phyloP scores from a whole-genome alignment of 2,113 vertebrate genomes.

The Oryzias curvinotus region DNA sequence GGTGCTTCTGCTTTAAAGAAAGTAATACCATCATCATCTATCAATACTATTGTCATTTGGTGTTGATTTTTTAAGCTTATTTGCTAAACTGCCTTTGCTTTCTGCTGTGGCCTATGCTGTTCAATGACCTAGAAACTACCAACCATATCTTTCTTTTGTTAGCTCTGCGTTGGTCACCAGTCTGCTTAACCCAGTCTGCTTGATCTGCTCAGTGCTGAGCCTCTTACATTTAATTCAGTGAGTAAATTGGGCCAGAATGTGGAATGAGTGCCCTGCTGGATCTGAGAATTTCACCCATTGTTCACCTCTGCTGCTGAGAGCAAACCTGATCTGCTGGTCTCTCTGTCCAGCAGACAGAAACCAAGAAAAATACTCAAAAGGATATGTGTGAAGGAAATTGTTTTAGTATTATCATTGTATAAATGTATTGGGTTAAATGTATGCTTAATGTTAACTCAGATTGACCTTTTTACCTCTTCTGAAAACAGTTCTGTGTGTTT shows the following conservation, averaged over 20 bases:
- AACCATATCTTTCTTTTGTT: neutral
- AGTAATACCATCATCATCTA: too few species aligned
- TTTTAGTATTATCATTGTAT: too few species aligned
- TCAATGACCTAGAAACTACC: too few species aligned
- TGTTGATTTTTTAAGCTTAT: neutral
- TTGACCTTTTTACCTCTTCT: too few species aligned
- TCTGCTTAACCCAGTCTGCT: constrained; percentile 14
- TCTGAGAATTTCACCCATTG: constrained; percentile 22
- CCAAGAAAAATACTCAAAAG: constrained; percentile 50
- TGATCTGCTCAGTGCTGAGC: constrained; percentile 11
- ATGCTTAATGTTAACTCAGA: too few species aligned
- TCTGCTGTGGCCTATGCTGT: too few species aligned
- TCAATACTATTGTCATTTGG: too few species aligned
- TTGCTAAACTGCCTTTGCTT: neutral
- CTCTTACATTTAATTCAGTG: constrained; percentile 3
- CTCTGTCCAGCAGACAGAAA: constrained; percentile 30
- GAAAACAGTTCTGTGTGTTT: too few species aligned
- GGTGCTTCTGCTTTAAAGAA: too few species aligned
- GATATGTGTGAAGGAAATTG: too few species aligned
- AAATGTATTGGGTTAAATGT: too few species aligned
- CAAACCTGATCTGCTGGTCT: too few species aligned
- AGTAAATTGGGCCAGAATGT: constrained; percentile 20
- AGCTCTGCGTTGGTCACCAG: neutral
- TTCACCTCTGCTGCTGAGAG: constrained; percentile 23
- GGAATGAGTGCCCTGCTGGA: constrained; percentile 4